Percentiles rank a stretch among this genome's conserved stretches.
Evolutionary conservation across 2,797 vertebrate species (phyloP).

Genomic region (Nyctalus aviator): DNA sequence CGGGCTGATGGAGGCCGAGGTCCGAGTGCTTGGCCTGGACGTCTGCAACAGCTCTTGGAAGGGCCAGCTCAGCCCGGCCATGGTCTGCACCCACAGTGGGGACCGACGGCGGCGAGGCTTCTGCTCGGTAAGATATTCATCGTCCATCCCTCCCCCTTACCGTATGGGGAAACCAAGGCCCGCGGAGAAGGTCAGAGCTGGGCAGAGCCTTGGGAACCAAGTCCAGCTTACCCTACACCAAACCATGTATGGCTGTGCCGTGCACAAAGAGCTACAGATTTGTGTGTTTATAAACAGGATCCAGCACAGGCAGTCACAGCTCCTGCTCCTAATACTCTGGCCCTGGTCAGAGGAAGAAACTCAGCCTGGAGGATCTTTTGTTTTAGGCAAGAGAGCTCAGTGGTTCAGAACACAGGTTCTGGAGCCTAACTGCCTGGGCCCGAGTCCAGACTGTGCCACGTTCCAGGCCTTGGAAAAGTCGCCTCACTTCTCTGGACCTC

Average conservation of each 20-base stretch:
- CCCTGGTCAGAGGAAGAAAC: background rate
- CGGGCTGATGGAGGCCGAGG: slow-evolving; percentile 73
- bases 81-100: slow-evolving; percentile 73
- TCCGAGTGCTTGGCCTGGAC: slow-evolving; percentile 59
- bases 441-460: background rate
- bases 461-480: background rate
- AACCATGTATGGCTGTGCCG: background rate
- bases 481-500: background rate
- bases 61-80: slow-evolving; percentile 25
- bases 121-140: slow-evolving; percentile 60
- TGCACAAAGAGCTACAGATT: background rate
- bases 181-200: background rate
- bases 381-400: background rate
- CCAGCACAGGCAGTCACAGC: background rate
- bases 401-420: background rate
- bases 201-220: background rate
- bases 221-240: background rate
- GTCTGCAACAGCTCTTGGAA: slow-evolving; percentile 73
- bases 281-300: background rate
- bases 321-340: background rate
- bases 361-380: too few species aligned
- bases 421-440: background rate
- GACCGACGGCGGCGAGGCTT: slow-evolving; percentile 61
- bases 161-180: accelerated
- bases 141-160: accelerated